Evolutionary conservation across 2,113 vertebrate species (phyloP).

Genomic region (Tragelaphus buxtoni): DNA sequence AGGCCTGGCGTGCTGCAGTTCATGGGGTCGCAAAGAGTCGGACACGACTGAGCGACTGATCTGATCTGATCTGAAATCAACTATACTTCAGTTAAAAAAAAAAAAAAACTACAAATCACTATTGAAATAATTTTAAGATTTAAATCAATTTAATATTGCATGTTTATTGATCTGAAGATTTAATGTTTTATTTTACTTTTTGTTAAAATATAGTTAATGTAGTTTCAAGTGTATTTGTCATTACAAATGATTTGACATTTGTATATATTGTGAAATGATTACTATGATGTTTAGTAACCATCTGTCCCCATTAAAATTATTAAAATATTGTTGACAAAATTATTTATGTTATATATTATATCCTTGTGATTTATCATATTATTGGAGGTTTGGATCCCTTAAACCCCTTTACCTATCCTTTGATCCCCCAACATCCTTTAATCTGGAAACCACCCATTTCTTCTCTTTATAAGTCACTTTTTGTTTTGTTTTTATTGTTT

Average conservation of each 20-base stretch:
- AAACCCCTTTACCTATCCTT: not conserved
- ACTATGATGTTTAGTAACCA: not conserved
- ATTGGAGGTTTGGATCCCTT: not conserved
- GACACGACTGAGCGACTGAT: too few relatives aligned
- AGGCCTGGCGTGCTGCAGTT: too few relatives aligned
- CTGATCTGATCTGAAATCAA: too few relatives aligned
- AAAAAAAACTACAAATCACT: not conserved
- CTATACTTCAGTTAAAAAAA: not conserved
- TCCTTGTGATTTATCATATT: not conserved
- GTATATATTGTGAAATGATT: not conserved
- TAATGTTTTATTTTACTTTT: not conserved
- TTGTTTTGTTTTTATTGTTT: not conserved
- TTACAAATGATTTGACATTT: not conserved
- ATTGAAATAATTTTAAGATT: not conserved
- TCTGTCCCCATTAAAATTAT: not conserved
- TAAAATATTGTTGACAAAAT: not conserved
- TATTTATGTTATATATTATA: not conserved
- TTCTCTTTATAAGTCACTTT: not conserved
- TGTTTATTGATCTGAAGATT: not conserved
- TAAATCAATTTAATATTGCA: not conserved
- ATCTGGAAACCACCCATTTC: not conserved
- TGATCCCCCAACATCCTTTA: not conserved
- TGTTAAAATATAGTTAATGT: not conserved
- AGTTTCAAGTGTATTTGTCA: not conserved
- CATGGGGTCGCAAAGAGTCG: too few relatives aligned